A percentile compares a stretch with the other conserved stretches of the same genome.
These are phyloP conservation scores for Apis dorsata DNA, from an alignment of 1,140 invertebrate genomes.

Conservation along the genomic window DNA sequence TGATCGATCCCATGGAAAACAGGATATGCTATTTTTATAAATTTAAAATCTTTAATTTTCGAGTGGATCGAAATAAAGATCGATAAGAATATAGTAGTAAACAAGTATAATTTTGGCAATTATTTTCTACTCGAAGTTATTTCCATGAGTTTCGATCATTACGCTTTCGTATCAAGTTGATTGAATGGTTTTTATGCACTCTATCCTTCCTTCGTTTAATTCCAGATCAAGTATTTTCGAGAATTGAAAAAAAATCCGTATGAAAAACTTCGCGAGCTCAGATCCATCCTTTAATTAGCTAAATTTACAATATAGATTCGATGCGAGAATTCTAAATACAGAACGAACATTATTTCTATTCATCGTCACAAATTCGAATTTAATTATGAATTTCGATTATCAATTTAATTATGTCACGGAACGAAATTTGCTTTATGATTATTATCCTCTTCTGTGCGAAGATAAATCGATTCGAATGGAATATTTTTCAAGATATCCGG, in stretches of 20 bases:
- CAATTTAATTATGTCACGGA: neutral
- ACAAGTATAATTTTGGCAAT: no score
- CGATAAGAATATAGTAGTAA: no score
- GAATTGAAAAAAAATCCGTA: neutral
- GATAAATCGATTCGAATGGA: conserved; percentile 7
- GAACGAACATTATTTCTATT: neutral
- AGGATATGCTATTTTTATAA: no score
- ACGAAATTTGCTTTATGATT: conserved; percentile 25
- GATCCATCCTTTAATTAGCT: neutral
- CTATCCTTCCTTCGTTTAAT: neutral
- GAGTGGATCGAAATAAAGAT: no score
- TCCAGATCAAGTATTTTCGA: neutral
- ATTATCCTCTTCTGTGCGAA: conserved; percentile 17
- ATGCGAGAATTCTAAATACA: neutral
- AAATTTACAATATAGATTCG: neutral
- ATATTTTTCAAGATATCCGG: conserved; percentile 12
- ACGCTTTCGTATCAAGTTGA: neutral
- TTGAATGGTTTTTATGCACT: neutral
- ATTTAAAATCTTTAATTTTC: no score
- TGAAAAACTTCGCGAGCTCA: neutral
- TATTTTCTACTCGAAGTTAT: no score
- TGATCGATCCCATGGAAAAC: no score
- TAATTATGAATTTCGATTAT: no score
- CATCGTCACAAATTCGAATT: neutral
- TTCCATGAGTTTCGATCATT: no score